Conservation (phyloP, 2,888 invertebrate species). For the Nymphalis urticae region DNA sequence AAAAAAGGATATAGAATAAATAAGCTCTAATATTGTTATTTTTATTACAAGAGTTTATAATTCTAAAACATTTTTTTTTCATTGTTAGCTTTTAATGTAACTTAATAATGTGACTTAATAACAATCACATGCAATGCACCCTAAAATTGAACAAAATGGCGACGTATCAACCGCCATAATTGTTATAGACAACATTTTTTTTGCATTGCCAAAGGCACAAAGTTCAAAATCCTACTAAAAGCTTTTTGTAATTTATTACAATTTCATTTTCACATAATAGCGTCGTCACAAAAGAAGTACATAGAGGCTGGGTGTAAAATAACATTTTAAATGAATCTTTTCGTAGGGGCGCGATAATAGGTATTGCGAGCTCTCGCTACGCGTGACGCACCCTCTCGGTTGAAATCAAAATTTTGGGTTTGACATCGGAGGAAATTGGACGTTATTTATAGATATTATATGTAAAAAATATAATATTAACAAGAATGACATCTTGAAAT, state of each 20-base stretch:
- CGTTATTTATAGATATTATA: conserved; percentile 31
- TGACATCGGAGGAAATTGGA: conserved; percentile 52
- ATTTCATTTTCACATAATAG: conserved; percentile 50
- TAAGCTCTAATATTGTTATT: not conserved
- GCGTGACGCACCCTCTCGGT: conserved; percentile 68
- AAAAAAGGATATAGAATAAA: not conserved
- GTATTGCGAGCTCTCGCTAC: conserved; percentile 64
- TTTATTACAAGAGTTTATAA: conserved; percentile 1
- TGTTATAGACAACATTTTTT: conserved; percentile 42
- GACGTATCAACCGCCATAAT: conserved; percentile 49
- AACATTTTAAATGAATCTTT: conserved; percentile 82
- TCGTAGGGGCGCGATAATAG: conserved; percentile 75
- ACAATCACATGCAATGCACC: conserved; percentile 56
- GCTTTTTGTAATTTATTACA: conserved; percentile 54
- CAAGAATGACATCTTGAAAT: not conserved
- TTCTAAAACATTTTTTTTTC: conserved; percentile 24
- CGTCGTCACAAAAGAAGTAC: conserved; percentile 65
- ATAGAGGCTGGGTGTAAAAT: conserved; percentile 76
- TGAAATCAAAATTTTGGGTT: conserved; percentile 65
- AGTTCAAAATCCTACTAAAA: conserved; percentile 50
- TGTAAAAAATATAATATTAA: not conserved
- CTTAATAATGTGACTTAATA: conserved; percentile 70
- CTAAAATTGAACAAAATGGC: conserved; percentile 65
- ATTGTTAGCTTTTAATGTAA: conserved; percentile 64
- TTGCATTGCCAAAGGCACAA: conserved; percentile 43